Evolutionary conservation across 2,797 vertebrate genomes (phyloP).

Genomic region (Schizopygopsis malacanthus): DNA sequence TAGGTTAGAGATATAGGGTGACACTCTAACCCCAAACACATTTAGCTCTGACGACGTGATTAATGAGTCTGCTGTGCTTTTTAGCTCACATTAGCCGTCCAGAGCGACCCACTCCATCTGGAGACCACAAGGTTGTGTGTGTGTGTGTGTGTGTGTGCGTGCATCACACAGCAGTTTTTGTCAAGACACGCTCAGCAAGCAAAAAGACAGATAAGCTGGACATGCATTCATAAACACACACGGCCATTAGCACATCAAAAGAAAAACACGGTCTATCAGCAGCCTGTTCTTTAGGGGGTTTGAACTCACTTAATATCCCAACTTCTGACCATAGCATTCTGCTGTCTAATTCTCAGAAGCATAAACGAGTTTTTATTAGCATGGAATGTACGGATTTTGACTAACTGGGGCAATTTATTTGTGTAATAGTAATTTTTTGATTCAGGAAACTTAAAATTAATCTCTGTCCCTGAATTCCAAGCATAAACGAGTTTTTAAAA

Average conservation of each 20-base stretch:
- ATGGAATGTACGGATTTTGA: not conserved
- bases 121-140: slow-evolving; percentile 66
- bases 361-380: not conserved
- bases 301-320: not conserved
- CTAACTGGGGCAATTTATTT: not conserved
- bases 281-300: slow-evolving; percentile 8
- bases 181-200: slow-evolving; percentile 22
- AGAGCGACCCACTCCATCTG: slow-evolving; percentile 75
- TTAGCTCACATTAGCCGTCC: slow-evolving; percentile 50
- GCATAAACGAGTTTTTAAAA: no score
- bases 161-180: slow-evolving; percentile 40
- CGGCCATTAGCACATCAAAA: slow-evolving; percentile 41
- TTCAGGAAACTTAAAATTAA: no score
- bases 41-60: slow-evolving; percentile 94
- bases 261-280: not conserved
- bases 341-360: not conserved
- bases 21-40: slow-evolving; percentile 76
- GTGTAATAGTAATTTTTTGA: not conserved
- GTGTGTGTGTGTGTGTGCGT: not conserved
- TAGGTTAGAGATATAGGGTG: slow-evolving; percentile 56
- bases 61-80: slow-evolving; percentile 77
- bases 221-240: slow-evolving; percentile 15
- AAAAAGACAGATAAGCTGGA: slow-evolving; percentile 23
- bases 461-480: not conserved
- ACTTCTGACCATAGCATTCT: not conserved